These are phyloP conservation scores for Eristalis pertinax DNA, from an alignment of 2,888 invertebrate genomes.

Conservation along the genomic window DNA sequence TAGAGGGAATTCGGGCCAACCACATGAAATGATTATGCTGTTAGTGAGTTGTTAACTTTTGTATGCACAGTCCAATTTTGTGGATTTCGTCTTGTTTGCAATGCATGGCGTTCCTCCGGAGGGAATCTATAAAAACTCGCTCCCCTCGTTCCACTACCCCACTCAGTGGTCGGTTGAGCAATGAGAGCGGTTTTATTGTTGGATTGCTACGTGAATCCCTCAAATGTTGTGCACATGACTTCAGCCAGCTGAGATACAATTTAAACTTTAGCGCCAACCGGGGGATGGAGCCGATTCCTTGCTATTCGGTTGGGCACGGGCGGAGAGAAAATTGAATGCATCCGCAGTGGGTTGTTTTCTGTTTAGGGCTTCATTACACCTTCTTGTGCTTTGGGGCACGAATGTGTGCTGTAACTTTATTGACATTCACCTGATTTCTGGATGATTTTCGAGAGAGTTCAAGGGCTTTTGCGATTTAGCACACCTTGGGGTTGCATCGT, in stretches of 20 bases:
- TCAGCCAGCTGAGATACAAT: background rate
- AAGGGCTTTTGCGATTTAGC: background rate
- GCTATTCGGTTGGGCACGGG: background rate
- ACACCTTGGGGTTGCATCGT: too few relatives aligned
- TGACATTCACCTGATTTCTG: background rate
- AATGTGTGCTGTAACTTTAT: background rate
- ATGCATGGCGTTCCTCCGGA: background rate
- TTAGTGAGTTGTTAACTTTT: conserved; percentile 25
- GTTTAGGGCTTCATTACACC: background rate
- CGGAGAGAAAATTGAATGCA: background rate
- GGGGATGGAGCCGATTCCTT: background rate
- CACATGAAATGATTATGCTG: conserved; percentile 21
- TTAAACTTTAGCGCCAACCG: background rate
- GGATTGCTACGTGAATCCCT: background rate
- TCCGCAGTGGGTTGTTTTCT: background rate
- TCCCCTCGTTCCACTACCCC: background rate
- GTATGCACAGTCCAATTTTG: background rate
- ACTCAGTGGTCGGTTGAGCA: background rate
- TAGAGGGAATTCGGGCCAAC: background rate
- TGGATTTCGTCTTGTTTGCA: background rate
- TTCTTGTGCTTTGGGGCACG: background rate
- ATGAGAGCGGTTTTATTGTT: background rate
- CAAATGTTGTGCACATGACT: background rate
- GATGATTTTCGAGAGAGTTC: background rate
- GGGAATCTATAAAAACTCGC: background rate